A percentile compares a stretch with the other conserved stretches of the same genome.
phyloP scores from a whole-genome alignment of 64 coral and sea anemone genomes.

The Montipora foliosa region DNA sequence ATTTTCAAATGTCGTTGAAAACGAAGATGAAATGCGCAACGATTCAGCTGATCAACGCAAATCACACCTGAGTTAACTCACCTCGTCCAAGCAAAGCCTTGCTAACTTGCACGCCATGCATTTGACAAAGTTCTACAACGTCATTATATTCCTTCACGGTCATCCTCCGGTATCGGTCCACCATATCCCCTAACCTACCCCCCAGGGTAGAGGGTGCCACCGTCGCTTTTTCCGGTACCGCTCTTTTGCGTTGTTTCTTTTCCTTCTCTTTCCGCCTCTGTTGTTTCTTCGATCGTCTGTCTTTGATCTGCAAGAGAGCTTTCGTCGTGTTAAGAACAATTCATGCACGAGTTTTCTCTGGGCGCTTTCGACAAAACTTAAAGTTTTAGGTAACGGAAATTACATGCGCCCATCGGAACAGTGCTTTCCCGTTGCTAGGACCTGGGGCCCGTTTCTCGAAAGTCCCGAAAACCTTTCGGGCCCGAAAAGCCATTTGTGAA shows the following conservation, averaged over 20 bases:
- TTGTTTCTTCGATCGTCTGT: constrained; percentile 87
- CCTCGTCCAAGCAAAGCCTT: constrained; percentile 85
- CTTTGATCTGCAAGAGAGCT: constrained; percentile 66
- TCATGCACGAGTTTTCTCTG: not conserved
- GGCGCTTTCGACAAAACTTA: no score
- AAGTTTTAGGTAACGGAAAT: no score
- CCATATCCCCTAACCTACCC: constrained; percentile 66
- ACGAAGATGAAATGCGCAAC: no score
- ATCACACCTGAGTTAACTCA: constrained; percentile 10
- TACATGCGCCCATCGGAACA: no score
- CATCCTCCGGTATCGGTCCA: constrained; percentile 83
- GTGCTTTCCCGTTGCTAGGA: no score
- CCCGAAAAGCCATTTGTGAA: no score
- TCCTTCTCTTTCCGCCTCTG: constrained; percentile 95
- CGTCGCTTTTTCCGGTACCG: constrained; percentile 57
- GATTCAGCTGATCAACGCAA: no score
- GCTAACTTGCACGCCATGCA: constrained; percentile 92
- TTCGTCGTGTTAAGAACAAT: not conserved
- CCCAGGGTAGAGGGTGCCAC: constrained; percentile 80
- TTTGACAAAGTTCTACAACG: constrained; percentile 88
- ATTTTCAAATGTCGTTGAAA: no score
- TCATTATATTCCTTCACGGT: constrained; percentile 90
- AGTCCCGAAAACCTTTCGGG: no score
- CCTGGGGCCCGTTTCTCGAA: no score
- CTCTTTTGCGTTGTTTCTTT: constrained; percentile 81